Percentiles rank a stretch among this genome's conserved stretches.
phyloP scores from a whole-genome alignment of 2,797 vertebrate genomes.

The Tarsius wallacei region DNA sequence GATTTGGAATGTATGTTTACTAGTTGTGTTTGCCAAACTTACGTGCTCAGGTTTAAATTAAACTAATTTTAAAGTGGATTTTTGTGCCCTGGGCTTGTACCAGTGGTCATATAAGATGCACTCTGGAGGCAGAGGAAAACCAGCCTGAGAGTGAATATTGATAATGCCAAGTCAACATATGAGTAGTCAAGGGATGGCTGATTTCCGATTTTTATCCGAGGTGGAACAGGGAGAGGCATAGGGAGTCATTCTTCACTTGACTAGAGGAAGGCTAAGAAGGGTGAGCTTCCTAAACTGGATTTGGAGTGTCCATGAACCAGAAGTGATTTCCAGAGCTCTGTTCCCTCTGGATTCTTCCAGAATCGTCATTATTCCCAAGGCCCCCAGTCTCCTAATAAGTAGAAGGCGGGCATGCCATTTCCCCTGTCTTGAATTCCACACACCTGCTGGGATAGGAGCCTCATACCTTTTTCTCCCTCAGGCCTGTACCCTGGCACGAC shows the following conservation, averaged over 20 bases:
- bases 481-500: conserved; percentile 97
- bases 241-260: not conserved
- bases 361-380: not conserved
- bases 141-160: not conserved
- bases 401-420: not conserved
- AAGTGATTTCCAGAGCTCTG: not conserved
- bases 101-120: not conserved
- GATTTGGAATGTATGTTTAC: conserved; percentile 37
- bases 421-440: not conserved
- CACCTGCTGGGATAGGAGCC: not conserved
- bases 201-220: not conserved
- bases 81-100: not conserved
- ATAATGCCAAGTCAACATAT: not conserved
- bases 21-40: conserved; percentile 46
- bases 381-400: not conserved
- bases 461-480: conserved; percentile 85
- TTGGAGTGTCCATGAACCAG: not conserved
- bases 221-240: not conserved
- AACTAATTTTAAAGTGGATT: not conserved
- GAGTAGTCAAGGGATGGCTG: not conserved
- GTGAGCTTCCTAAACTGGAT: not conserved
- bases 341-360: not conserved
- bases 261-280: not conserved
- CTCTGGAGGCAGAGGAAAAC: not conserved
- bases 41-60: conserved; percentile 10